These are phyloP conservation scores for Trichomalopsis sarcophagae DNA, from an alignment of 1,140 invertebrate genomes.

Conservation along the genomic window DNA sequence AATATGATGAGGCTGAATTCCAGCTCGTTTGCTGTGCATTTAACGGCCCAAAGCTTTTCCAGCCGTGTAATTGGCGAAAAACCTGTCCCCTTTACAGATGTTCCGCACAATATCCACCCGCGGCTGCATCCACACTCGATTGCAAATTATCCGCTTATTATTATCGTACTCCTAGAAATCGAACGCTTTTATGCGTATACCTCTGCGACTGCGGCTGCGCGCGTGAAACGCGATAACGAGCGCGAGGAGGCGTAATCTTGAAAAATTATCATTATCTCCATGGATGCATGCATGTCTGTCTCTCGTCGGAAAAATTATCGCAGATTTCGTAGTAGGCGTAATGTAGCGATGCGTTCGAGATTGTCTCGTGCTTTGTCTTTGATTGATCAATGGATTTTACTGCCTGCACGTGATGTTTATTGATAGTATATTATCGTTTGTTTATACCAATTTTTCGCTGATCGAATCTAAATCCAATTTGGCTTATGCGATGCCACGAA, in stretches of 20 bases:
- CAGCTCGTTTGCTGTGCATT: neutral
- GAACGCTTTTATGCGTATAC: neutral
- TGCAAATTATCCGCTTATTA: constrained; percentile 37
- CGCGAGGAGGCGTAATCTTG: constrained; percentile 10
- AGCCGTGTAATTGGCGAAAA: constrained; percentile 17
- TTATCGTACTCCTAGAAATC: neutral
- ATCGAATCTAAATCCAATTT: too few relatives aligned
- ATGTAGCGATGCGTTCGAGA: neutral
- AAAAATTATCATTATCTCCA: constrained; percentile 35
- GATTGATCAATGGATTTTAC: neutral
- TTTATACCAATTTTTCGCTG: too few relatives aligned
- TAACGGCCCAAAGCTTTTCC: neutral
- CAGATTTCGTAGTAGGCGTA: neutral
- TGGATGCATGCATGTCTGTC: neutral
- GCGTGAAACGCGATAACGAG: constrained; percentile 1
- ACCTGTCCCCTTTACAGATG: constrained; percentile 16
- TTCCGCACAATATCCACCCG: neutral
- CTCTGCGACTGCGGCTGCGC: neutral
- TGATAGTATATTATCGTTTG: too few relatives aligned
- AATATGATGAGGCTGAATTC: neutral
- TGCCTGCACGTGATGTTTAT: too few relatives aligned
- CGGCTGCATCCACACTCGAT: neutral
- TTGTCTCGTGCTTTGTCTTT: neutral
- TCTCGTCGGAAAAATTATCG: neutral
- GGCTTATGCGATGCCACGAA: too few relatives aligned